Base-by-base conservation (phyloP, 2,113 vertebrate species). In the Morone saxatilis region DNA sequence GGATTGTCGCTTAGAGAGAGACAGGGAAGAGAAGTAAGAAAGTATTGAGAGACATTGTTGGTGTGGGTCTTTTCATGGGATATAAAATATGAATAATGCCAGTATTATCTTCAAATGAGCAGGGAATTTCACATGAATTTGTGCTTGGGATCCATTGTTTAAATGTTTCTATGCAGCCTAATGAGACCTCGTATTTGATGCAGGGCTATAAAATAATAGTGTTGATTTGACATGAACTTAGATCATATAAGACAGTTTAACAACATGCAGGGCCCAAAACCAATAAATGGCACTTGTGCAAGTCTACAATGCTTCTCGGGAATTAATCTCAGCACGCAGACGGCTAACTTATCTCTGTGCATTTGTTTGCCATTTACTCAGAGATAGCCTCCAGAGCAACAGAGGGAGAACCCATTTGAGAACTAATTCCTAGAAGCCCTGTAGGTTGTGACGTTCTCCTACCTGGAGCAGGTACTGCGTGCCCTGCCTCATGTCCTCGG, bases 401-500 rank as follows among this genome's bases (percentile, higher is more conserved):
- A 43, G 4, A 19, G 12, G n/a, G 19, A 40, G 14, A 22, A 63
- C 48, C 1, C 22, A n/a, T 25, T 7, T 45, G 8, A 65, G 25
- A 40, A 20, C 2, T 31, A 1, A 40, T 48, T 36, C 36, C 16
- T 43, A 25, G 14, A 40, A n/a, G 3, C 17, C 31, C 0, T 4
- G 12, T 31, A 40, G 31, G 31, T 31, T 40, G 10, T 5, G 31
- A 12, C 20, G 40, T 36, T 17, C 10, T 69, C 90, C 36, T 76
- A 99, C 98, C 97, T 99, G 98, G 86, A 99, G 97, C 89, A 99
- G 94, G 77, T 97, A 98, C 76, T 99, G 98, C 0, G 96, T 94
- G 17, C 98, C 98, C 89, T 98, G 97, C 60, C 97, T 95, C 83
- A 99, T 94, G 87, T 99, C 98, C 76, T 99, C 98, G 36, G 98